Base-by-base conservation (phyloP, 2,797 vertebrate species). In the Gymnothorax reevesii region DNA sequence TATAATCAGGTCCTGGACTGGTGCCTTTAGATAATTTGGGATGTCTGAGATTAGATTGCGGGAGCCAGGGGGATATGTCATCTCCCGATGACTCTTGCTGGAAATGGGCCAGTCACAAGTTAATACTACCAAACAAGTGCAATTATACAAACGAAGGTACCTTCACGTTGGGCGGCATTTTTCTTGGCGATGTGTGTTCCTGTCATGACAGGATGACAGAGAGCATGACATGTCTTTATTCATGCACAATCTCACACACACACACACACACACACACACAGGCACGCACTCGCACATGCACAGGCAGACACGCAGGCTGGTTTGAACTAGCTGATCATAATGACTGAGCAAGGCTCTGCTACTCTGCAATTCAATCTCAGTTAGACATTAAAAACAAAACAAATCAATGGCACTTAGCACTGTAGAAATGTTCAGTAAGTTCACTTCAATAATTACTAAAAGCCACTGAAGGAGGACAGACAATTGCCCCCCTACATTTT, bases 101-200 rank as follows among this genome's bases (percentile, higher is more conserved):
- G 33, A 75, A 75, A 75, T 75, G 33, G 42, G 15, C 33, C 75
- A 79, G 22, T 42, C 4, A 15, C 33, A 71, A 71, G 73, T 17
- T 42, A 27, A 77, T 10, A 77, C 15, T 71, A 71, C 6, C n/a
- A 42, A 42, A 20, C 33, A 49, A 79, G 20, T 52, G 52, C 7
- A 79, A 79, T 52, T 8, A n/a, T 79, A 20, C 75, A 25, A 55
- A 55, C 4, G 49, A 54, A 9, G 52, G 77, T 80, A 80, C 77
- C 77, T 80, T 80, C 15, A 55, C 52, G 20, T 80, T 55, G 49
- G 77, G 77, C 17, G 77, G 77, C 77, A 80, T 80, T 80, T 8
- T 80, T 54, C 52, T 13, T 0, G 17, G 4, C 3, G 49, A 7
- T 0, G 9, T 80, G 49, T 55, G 73, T 6, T 80, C 77, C 77